Evolutionary conservation across 2,113 vertebrate genomes (phyloP).

Genomic region (Cheirogaleus medius): DNA sequence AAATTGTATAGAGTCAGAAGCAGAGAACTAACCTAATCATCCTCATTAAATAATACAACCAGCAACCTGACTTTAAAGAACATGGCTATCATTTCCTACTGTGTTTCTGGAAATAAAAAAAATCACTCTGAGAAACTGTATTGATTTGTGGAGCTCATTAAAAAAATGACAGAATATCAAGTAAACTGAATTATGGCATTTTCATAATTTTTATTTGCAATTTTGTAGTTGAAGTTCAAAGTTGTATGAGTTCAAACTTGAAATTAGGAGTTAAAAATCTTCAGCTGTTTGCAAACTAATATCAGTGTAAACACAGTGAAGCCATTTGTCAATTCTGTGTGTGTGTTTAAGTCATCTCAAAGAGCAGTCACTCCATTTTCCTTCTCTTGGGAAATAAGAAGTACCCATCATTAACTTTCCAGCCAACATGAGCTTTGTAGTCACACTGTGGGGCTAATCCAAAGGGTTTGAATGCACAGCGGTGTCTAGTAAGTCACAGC

Average conservation of each 20-base stretch:
- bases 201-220: constrained; percentile 53
- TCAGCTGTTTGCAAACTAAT: constrained; percentile 46
- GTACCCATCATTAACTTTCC: constrained; percentile 49
- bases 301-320: constrained; percentile 42
- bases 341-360: constrained; percentile 14
- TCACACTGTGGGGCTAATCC: constrained; percentile 60
- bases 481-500: constrained; percentile 61
- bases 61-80: background rate
- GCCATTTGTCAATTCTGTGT: background rate
- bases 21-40: background rate
- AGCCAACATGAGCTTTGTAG: background rate
- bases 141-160: background rate
- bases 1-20: background rate
- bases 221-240: constrained; percentile 34
- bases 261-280: constrained; percentile 52
- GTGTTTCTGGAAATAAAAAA: constrained; percentile 14
- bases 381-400: constrained; percentile 52
- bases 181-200: constrained; percentile 33
- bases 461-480: constrained; percentile 33
- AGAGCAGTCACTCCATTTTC: background rate
- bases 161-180: background rate
- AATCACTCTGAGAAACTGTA: background rate
- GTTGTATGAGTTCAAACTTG: constrained; percentile 30
- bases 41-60: background rate
- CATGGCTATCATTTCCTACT: background rate